Percentiles rank a stretch among this genome's conserved stretches.
phyloP scores from a whole-genome alignment of 2,888 invertebrate genomes.

The Cataglyphis albicans region DNA sequence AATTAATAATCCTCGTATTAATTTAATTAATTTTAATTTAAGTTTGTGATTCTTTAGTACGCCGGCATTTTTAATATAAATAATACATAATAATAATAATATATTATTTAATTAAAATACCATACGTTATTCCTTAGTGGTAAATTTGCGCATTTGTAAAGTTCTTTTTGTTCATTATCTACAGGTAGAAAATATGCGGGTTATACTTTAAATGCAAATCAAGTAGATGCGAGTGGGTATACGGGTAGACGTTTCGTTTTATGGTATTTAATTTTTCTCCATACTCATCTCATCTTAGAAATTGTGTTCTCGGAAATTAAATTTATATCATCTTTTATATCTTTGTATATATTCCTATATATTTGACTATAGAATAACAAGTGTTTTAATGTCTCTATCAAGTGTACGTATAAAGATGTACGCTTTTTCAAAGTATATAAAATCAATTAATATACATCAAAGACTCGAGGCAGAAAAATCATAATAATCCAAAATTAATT shows the following conservation, averaged over 20 bases:
- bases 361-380: neutral
- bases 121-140: neutral
- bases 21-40: conserved; percentile 3
- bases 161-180: conserved; percentile 25
- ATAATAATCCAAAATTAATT: conserved; percentile 18
- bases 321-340: conserved; percentile 12
- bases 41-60: neutral
- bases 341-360: neutral
- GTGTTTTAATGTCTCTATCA: neutral
- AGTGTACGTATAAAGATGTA: neutral
- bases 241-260: conserved; percentile 31
- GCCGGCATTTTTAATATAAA: neutral
- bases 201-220: conserved; percentile 46
- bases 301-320: conserved; percentile 12
- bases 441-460: neutral
- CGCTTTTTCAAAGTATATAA: neutral
- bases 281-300: neutral
- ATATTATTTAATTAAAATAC: conserved; percentile 23
- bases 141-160: neutral
- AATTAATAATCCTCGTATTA: neutral
- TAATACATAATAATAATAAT: neutral
- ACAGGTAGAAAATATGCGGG: conserved; percentile 28
- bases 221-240: neutral
- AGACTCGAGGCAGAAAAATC: neutral
- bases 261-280: conserved; percentile 18